Percentiles rank a stretch among this genome's conserved stretches.
These are phyloP conservation scores for Labroides dimidiatus DNA, from an alignment of 2,797 vertebrate species.

Conservation along the genomic window DNA sequence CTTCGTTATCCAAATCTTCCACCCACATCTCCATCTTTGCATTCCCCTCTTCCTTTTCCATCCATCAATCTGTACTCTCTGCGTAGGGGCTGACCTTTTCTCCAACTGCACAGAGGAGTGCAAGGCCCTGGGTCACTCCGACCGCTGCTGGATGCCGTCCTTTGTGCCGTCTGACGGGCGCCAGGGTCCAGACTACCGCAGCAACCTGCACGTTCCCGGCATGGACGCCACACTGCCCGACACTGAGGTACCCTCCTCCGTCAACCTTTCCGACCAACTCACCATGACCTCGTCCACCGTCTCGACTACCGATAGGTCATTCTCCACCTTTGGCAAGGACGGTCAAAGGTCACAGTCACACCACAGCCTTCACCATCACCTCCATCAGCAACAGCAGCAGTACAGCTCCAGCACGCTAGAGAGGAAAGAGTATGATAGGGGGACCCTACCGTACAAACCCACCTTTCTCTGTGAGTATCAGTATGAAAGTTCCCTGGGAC, in stretches of 20 bases:
- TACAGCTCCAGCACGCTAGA: conserved; percentile 90
- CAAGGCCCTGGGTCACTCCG: conserved; percentile 98
- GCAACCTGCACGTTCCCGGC: conserved; percentile 98
- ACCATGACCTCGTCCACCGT: conserved; percentile 71
- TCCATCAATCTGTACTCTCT: background rate
- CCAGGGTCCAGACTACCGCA: conserved; percentile 98
- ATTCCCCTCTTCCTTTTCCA: background rate
- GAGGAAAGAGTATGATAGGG: conserved; percentile 95
- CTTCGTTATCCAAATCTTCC: conserved; percentile 16
- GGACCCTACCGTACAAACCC: conserved; percentile 94
- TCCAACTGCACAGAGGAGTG: conserved; percentile 99
- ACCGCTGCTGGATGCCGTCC: conserved; percentile 99
- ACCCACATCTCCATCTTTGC: conserved; percentile 5
- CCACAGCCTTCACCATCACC: conserved; percentile 86
- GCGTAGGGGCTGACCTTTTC: conserved; percentile 94
- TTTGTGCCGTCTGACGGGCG: conserved; percentile 95
- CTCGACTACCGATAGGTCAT: conserved; percentile 92
- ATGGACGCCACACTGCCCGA: conserved; percentile 99
- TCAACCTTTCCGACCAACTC: conserved; percentile 85
- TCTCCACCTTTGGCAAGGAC: conserved; percentile 99
- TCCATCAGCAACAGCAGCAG: conserved; percentile 78
- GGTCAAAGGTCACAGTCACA: conserved; percentile 90
- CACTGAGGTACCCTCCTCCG: conserved; percentile 93
- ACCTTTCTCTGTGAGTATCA: conserved; percentile 99
- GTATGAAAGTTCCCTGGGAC: conserved; percentile 80